These are phyloP conservation scores for Eulithis testata DNA, from an alignment of 2,888 invertebrate species.

Conservation along the genomic window DNA sequence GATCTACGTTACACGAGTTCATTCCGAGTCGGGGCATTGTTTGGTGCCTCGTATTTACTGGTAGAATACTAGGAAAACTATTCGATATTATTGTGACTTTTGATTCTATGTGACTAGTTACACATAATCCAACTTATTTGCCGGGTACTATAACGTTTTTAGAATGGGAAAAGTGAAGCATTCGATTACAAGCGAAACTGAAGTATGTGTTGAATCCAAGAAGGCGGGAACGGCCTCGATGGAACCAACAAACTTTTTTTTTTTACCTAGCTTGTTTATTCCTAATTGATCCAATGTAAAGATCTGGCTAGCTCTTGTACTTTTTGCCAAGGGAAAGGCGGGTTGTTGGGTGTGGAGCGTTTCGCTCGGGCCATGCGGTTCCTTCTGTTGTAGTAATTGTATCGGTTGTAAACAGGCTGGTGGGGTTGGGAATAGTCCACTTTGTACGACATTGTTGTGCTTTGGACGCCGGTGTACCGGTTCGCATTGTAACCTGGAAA, in stretches of 20 bases:
- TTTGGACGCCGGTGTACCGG: slow-evolving; percentile 71
- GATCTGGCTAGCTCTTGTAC: slow-evolving; percentile 88
- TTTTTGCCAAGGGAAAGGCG: slow-evolving; percentile 92
- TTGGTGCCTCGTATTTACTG: too few species aligned
- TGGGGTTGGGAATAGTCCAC: slow-evolving; percentile 80
- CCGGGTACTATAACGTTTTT: slow-evolving; percentile 48
- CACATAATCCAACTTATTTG: neutral
- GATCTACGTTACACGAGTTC: too few species aligned
- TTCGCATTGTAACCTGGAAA: slow-evolving; percentile 75
- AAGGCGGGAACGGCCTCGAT: slow-evolving; percentile 69
- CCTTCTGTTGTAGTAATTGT: slow-evolving; percentile 76
- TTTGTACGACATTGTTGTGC: slow-evolving; percentile 79
- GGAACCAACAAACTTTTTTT: slow-evolving; percentile 75
- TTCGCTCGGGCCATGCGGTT: slow-evolving; percentile 70
- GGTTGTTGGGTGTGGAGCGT: slow-evolving; percentile 76
- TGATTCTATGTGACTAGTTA: neutral
- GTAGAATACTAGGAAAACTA: too few species aligned
- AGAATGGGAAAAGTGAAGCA: slow-evolving; percentile 64
- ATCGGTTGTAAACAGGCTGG: slow-evolving; percentile 78
- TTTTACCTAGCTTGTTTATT: slow-evolving; percentile 39
- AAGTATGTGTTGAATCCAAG: slow-evolving; percentile 78
- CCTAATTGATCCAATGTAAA: slow-evolving; percentile 86
- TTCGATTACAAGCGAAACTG: slow-evolving; percentile 57
- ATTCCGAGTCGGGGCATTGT: too few species aligned
- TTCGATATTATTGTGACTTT: neutral